A percentile compares a stretch with the other conserved stretches of the same genome.
Conservation (phyloP, 2,888 invertebrate genomes). For the Parelbella ahira region DNA sequence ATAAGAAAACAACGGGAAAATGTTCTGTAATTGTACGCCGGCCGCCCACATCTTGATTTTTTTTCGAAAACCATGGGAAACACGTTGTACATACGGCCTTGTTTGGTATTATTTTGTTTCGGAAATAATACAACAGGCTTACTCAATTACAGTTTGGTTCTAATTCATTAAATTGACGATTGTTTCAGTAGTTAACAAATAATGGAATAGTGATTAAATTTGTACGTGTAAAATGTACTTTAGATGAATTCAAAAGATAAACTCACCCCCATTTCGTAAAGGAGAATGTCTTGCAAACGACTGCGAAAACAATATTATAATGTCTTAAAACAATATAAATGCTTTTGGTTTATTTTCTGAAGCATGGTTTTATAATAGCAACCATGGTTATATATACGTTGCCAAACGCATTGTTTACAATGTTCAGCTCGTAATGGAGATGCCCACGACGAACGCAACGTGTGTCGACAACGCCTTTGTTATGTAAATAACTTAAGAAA, state of each 20-base stretch:
- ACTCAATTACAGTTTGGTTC: too few relatives aligned
- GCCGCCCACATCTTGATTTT: conserved; percentile 28
- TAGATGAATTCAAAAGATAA: too few relatives aligned
- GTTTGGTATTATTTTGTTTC: too few relatives aligned
- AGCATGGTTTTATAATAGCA: too few relatives aligned
- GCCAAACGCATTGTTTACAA: conserved; percentile 16
- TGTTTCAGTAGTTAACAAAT: too few relatives aligned
- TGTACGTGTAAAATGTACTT: too few relatives aligned
- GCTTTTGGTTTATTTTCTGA: too few relatives aligned
- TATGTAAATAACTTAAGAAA: conserved; percentile 29
- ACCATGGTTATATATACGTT: conserved; percentile 17
- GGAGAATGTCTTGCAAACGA: not conserved
- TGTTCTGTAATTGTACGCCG: conserved; percentile 28
- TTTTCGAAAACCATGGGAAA: conserved; percentile 29
- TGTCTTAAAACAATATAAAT: too few relatives aligned
- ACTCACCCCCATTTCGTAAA: not conserved
- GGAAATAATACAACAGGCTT: too few relatives aligned
- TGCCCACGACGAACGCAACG: conserved; percentile 10
- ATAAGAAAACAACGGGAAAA: conserved; percentile 32
- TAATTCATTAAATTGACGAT: too few relatives aligned
- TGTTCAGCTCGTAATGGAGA: conserved; percentile 14
- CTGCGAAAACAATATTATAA: conserved; percentile 14
- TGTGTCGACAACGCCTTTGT: conserved; percentile 29
- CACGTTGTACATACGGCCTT: too few relatives aligned
- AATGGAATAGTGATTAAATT: too few relatives aligned